phyloP scores from a whole-genome alignment of 2,113 vertebrate species.

The Ammodytes marinus region DNA sequence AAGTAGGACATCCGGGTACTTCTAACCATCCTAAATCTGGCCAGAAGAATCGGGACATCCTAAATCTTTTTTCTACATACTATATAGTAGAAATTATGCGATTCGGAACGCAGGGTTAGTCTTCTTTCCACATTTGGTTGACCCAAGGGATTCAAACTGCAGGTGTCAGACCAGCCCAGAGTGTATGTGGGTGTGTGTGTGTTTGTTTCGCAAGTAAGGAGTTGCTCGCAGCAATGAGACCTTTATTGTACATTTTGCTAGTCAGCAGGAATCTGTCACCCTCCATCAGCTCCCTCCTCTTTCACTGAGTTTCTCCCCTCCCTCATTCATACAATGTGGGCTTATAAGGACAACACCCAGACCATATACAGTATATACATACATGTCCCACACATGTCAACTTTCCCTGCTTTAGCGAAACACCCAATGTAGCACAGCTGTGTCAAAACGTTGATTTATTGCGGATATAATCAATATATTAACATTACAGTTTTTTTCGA shows the following conservation, averaged over 20 bases:
- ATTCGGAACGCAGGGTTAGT: too few species aligned
- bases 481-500: background rate
- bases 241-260: conserved; percentile 77
- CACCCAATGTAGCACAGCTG: background rate
- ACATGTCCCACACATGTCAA: too few species aligned
- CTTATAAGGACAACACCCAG: background rate
- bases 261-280: conserved; percentile 60
- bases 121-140: conserved; percentile 2
- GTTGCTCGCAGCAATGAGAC: conserved; percentile 39
- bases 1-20: too few species aligned
- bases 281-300: conserved; percentile 7
- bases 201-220: conserved; percentile 22
- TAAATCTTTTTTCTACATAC: too few species aligned
- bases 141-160: conserved; percentile 22
- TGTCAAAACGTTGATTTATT: background rate
- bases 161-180: conserved; percentile 29
- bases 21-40: too few species aligned
- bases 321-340: conserved; percentile 1
- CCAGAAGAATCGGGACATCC: too few species aligned
- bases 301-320: background rate
- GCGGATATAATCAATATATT: background rate
- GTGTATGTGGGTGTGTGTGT: conserved; percentile 25
- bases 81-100: too few species aligned
- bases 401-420: background rate
- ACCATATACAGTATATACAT: background rate